Conservation (phyloP, 2,888 invertebrate genomes). For the Polymixis lichenea region DNA sequence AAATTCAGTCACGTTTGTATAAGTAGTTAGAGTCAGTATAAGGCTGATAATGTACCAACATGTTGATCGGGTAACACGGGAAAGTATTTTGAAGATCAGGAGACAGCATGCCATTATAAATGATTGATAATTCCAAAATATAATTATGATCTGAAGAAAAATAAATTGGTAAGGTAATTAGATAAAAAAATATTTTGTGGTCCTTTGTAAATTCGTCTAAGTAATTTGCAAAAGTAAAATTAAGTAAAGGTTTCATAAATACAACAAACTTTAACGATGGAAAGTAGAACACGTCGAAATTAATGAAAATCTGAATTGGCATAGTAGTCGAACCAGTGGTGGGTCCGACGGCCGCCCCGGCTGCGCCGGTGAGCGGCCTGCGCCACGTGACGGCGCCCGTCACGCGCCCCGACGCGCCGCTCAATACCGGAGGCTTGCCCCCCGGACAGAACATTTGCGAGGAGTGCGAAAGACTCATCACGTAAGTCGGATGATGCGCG, state of each 20-base stretch:
- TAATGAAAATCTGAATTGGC: conserved; percentile 75
- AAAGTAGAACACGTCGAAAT: conserved; percentile 58
- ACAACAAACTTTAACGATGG: not conserved
- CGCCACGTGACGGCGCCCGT: conserved; percentile 95
- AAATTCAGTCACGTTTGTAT: conserved; percentile 16
- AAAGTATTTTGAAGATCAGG: not conserved
- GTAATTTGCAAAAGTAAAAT: conserved; percentile 14
- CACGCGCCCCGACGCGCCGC: conserved; percentile 91
- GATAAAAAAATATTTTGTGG: not conserved
- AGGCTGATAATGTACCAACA: conserved; percentile 3
- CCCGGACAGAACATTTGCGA: conserved; percentile 98
- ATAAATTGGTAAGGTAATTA: not conserved
- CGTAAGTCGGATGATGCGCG: conserved; percentile 95
- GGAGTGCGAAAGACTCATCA: conserved; percentile 99
- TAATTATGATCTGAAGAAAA: not conserved
- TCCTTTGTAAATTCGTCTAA: not conserved
- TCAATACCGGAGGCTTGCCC: conserved; percentile 93
- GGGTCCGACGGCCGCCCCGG: conserved; percentile 75
- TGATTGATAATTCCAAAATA: not conserved
- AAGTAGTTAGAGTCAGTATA: not conserved
- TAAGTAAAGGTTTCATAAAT: not conserved
- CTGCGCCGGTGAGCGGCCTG: conserved; percentile 89
- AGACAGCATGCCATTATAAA: not conserved
- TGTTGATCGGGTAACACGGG: conserved; percentile 1
- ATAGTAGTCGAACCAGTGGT: conserved; percentile 76